These are phyloP conservation scores for Andrena flavipes DNA, from an alignment of 2,888 invertebrate genomes.

Conservation along the genomic window DNA sequence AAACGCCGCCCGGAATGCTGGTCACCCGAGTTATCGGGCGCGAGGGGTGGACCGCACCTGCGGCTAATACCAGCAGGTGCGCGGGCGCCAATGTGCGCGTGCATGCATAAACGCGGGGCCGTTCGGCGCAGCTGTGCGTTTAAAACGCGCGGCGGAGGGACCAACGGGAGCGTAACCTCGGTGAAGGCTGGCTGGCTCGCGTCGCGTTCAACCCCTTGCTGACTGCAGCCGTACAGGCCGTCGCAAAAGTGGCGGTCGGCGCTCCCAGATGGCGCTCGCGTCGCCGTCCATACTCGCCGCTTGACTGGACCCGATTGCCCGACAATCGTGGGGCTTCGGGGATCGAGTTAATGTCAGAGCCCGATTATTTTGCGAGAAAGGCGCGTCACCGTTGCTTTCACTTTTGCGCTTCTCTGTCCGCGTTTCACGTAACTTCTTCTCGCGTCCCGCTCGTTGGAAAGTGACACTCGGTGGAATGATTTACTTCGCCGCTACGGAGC, in stretches of 20 bases:
- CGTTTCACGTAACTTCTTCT: constrained; percentile 14
- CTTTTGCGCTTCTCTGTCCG: constrained; percentile 39
- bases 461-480: too few relatives aligned
- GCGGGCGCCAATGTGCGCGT: constrained; percentile 45
- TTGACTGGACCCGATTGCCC: too few relatives aligned
- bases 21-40: constrained; percentile 51
- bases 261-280: too few relatives aligned
- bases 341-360: neutral
- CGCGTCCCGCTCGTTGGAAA: neutral
- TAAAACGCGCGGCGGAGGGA: constrained; percentile 27
- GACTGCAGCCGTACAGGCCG: too few relatives aligned
- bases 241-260: too few relatives aligned
- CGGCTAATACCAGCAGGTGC: constrained; percentile 63
- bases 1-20: constrained; percentile 51
- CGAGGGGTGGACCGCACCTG: constrained; percentile 60
- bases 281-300: too few relatives aligned
- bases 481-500: too few relatives aligned
- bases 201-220: too few relatives aligned
- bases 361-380: constrained; percentile 30
- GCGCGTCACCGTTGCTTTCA: constrained; percentile 53
- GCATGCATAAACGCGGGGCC: constrained; percentile 31
- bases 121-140: constrained; percentile 44
- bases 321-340: too few relatives aligned
- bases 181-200: neutral
- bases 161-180: neutral